Evolutionary conservation across 1,140 invertebrate genomes (phyloP).

Genomic region (Drosophila watanabei): DNA sequence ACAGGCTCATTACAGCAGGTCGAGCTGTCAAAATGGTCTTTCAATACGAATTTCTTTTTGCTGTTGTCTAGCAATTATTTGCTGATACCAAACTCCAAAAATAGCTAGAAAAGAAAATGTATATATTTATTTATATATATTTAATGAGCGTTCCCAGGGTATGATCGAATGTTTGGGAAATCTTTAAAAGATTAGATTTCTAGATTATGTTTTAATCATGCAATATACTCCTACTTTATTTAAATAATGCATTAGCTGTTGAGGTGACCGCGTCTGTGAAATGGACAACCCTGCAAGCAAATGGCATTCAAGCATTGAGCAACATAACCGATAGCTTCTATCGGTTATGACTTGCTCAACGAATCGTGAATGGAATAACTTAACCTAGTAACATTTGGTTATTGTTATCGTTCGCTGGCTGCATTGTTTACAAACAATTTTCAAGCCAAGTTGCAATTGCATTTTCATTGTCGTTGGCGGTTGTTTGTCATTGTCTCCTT

Average conservation of each 20-base stretch:
- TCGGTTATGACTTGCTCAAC: slow-evolving; percentile 40
- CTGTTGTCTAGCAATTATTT: too few species aligned
- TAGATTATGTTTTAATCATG: not conserved
- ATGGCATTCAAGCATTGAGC: slow-evolving; percentile 26
- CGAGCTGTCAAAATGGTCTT: too few species aligned
- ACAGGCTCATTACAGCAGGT: too few species aligned
- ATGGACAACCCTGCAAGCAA: not conserved
- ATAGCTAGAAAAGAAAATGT: too few species aligned
- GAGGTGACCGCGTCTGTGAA: slow-evolving; percentile 7
- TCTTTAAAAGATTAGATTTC: not conserved
- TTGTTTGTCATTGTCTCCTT: slow-evolving; percentile 4
- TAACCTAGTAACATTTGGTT: slow-evolving; percentile 47
- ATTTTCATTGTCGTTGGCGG: slow-evolving; percentile 60
- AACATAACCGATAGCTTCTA: slow-evolving; percentile 51
- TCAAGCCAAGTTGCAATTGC: slow-evolving; percentile 30
- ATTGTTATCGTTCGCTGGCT: slow-evolving; percentile 19
- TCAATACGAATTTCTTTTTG: too few species aligned
- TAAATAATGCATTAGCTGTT: slow-evolving; percentile 5
- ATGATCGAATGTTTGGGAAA: not conserved
- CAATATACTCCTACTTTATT: not conserved
- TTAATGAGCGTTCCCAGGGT: too few species aligned
- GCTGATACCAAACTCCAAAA: too few species aligned
- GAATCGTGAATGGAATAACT: slow-evolving; percentile 31
- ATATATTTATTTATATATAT: too few species aligned
- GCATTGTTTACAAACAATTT: slow-evolving; percentile 45